Base-by-base conservation (phyloP, 2,113 vertebrate genomes). In the Charadrius vociferus region DNA sequence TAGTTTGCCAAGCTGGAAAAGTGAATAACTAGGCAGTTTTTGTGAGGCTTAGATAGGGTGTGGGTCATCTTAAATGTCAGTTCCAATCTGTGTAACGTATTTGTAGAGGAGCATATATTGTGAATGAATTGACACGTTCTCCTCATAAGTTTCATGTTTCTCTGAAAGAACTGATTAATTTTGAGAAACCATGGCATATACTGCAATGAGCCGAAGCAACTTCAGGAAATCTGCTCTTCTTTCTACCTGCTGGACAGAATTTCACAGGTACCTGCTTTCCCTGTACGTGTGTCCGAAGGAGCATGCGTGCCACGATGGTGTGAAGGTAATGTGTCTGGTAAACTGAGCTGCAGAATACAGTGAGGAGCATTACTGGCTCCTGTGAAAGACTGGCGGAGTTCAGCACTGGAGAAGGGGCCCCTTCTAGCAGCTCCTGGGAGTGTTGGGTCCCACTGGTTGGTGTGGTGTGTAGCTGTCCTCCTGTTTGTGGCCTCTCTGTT, bases 21-120 rank as follows among this genome's bases (percentile, higher is more conserved):
- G 79, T 71, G n/a, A 94, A 82, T 93, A 97, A 86, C 65, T 91
- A 87, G 82, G 90, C 77, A 74, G 78, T 96, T 96, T 95, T 90
- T 80, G 26, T 77, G 78, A 88, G 81, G 88, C 73, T 96, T 82
- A 4, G 70, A 41, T 80, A 70, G 70, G 92, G 95, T 90, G 87
- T 86, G 81, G 87, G 75, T 89, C 66, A 94, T 93, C 92, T 95
- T 93, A 62, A 82, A 70, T 91, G 74, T 95, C 86, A 93, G 88
- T 74, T 83, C n/a, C 55, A 88, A 91, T 96, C 82, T 93, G 70
- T 63, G 75, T 78, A 74, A 20, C 36, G 0, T 70, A 20, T 50
- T 77, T 93, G 55, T 52, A 39, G 75, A 65, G 45, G 26, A 80
- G 93, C 3, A 7, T 88, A 52, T 81, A 81, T 72, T 6, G 4